Evolutionary conservation across 2,113 vertebrate species (phyloP), one percentile per base, ranked within the genome.

Genomic region (Holacanthus passer): DNA sequence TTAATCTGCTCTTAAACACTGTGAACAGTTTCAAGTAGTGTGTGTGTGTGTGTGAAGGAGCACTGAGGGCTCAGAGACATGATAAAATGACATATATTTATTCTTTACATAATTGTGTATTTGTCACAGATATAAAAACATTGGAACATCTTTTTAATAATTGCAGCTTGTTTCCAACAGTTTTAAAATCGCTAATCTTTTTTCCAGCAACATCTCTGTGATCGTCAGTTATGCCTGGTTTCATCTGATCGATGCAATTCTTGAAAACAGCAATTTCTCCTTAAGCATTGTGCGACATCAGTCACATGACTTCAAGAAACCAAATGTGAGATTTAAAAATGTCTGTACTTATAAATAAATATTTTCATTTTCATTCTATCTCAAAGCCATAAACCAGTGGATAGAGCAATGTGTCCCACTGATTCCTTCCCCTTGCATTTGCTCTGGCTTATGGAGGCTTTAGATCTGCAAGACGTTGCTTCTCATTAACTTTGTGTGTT

Each of bases 11-110:
- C 56, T 47, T 31, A 59, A 20, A 52, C 31, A 55, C n/a, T 45
- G 53, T 77, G n/a, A 72, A 41, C 5, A 32, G 41, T 47, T 65
- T 70, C n/a, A 74, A 43, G 55, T 43, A 6, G n/a, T n/a, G n/a
- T n/a, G n/a, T n/a, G n/a, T n/a, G n/a, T 14, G n/a, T 60, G 20
- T 37, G 50, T 50, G 5, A 59, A 24, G 41, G 24, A 72, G 11
- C 73, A 48, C 2, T 31, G 5, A 59, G 13, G 16, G 20, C 24
- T 43, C 50, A 62, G 14, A 37, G 16, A 59, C 31, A 24, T 1
- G 10, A 52, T 29, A 59, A 65, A 48, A 4, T 24, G 24, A 31
- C 35, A 45, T 9, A n/a, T 64, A 4, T 8, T 47, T 37, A 1
- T 22, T 60, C 20, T 73, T 27, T 31, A 56, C 9, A 35, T 50